Evolutionary conservation across 2,113 vertebrate species (phyloP).

Genomic region (Chaenocephalus aceratus): DNA sequence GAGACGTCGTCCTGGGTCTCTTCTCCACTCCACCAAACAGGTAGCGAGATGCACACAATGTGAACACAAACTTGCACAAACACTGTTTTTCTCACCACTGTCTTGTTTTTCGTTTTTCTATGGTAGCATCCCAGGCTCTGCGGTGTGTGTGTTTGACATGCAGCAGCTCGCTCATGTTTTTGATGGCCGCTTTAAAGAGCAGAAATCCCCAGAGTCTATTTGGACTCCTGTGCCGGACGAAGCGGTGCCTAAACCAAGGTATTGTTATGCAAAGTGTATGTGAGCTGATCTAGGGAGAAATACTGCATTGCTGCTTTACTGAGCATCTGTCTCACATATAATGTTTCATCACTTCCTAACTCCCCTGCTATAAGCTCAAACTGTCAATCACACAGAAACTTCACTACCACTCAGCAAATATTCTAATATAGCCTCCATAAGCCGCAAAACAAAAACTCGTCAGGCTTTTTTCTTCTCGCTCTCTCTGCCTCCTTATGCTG

Average conservation of each 20-base stretch:
- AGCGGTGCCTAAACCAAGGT: conserved; percentile 94
- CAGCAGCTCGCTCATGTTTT: conserved; percentile 91
- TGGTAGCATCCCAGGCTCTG: conserved; percentile 93
- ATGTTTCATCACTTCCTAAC: conserved; percentile 23
- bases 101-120: not conserved
- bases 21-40: conserved; percentile 97
- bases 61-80: not conserved
- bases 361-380: conserved; percentile 40
- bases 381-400: conserved; percentile 50
- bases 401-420: conserved; percentile 62
- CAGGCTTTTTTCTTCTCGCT: conserved; percentile 33
- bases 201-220: conserved; percentile 95
- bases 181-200: conserved; percentile 95
- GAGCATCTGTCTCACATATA: conserved; percentile 51
- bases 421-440: conserved; percentile 44
- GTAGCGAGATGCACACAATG: conserved; percentile 67
- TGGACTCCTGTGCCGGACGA: conserved; percentile 96
- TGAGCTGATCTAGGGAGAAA: conserved; percentile 38
- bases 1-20: conserved; percentile 91
- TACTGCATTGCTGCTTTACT: conserved; percentile 53
- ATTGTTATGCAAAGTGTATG: conserved; percentile 56
- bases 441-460: conserved; percentile 11
- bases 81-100: not conserved
- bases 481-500: conserved; percentile 18
- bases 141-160: conserved; percentile 98